Conservation (phyloP, 2,888 invertebrate genomes). For the Agriopis aurantiaria region DNA sequence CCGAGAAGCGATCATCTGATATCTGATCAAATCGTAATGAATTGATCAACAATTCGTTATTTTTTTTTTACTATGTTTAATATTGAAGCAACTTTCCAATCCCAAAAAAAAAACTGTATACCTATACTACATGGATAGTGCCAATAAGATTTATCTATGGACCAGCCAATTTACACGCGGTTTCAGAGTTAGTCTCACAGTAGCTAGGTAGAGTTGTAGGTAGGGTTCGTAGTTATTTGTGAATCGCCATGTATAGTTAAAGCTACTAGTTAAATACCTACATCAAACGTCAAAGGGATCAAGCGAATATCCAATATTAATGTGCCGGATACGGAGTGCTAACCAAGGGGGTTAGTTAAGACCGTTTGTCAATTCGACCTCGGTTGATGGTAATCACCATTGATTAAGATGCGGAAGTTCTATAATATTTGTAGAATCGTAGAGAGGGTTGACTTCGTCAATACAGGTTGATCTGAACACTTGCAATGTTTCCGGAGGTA, state of each 20-base stretch:
- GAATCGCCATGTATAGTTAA: slow-evolving; percentile 2
- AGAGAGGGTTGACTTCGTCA: not conserved
- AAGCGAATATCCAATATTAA: slow-evolving; percentile 44
- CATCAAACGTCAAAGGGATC: slow-evolving; percentile 33
- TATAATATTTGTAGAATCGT: slow-evolving; percentile 10
- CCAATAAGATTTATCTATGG: too few relatives aligned
- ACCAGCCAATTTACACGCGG: too few relatives aligned
- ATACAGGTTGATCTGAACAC: not conserved
- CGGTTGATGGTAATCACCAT: slow-evolving; percentile 56
- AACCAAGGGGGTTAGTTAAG: slow-evolving; percentile 47
- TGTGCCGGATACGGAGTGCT: slow-evolving; percentile 40
- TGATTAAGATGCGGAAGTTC: slow-evolving; percentile 49
- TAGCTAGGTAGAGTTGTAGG: too few relatives aligned
- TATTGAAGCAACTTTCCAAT: too few relatives aligned
- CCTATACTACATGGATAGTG: too few relatives aligned
- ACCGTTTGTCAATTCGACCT: slow-evolving; percentile 56
- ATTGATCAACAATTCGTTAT: too few relatives aligned
- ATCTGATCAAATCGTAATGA: too few relatives aligned
- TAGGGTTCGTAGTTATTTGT: not conserved
- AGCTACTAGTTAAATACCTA: slow-evolving; percentile 13
- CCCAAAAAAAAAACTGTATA: too few relatives aligned
- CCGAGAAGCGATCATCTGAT: too few relatives aligned
- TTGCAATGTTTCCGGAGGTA: too few relatives aligned
- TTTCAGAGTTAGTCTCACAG: too few relatives aligned
- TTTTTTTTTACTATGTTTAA: too few relatives aligned